A percentile compares a stretch with the other conserved stretches of the same genome.
phyloP scores from a whole-genome alignment of 2,797 vertebrate species.

The Crax fasciolata region DNA sequence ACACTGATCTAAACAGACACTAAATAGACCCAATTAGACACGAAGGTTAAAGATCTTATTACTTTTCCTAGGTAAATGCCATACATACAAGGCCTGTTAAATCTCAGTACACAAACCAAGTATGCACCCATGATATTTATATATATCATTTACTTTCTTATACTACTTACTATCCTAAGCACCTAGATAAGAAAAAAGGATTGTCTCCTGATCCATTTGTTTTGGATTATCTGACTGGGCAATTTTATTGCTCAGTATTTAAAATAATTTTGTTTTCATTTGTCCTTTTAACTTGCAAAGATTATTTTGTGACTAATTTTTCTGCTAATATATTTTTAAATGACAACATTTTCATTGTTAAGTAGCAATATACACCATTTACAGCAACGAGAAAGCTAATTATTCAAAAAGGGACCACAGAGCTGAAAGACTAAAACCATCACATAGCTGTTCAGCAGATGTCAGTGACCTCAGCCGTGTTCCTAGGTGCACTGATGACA shows the following conservation, averaged over 20 bases:
- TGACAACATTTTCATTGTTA: neutral
- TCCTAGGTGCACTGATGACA: neutral
- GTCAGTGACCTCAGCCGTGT: neutral
- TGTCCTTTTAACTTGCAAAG: neutral
- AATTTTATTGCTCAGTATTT: neutral
- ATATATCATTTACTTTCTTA: neutral
- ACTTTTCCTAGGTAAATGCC: neutral
- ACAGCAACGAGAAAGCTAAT: neutral
- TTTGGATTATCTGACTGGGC: neutral
- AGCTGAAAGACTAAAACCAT: neutral
- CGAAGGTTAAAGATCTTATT: neutral
- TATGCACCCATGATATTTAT: neutral
- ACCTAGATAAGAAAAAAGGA: neutral
- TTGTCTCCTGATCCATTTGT: neutral
- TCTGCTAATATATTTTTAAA: neutral
- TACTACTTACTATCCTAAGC: neutral
- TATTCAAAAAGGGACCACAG: neutral
- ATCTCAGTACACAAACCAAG: neutral
- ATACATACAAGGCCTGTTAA: neutral
- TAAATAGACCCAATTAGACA: neutral
- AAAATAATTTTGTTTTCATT: neutral
- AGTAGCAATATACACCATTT: neutral
- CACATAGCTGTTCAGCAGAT: neutral
- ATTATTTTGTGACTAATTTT: neutral
- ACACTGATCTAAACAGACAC: neutral